Base-by-base conservation (phyloP, 30 jellyfish, hydroid and myxozoan genomes). In the Hydractinia symbiolongicarpus region DNA sequence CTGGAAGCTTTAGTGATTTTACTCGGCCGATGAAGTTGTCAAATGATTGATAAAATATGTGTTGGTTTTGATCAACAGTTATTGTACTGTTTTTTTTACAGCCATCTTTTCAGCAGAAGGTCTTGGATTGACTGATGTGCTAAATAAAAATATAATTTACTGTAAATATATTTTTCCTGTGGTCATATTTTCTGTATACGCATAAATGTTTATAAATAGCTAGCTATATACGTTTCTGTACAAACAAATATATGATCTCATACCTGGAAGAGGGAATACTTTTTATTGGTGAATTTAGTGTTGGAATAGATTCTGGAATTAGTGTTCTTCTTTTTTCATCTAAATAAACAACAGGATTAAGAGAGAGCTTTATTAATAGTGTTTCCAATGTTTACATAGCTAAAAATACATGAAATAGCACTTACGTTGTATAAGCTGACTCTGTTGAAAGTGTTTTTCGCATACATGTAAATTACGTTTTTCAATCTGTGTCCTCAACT, bases 271-370 rank as follows among this genome's bases (percentile, higher is more conserved):
- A 30, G 44, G 74, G 74, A 64, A 64, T 64, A 13, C 74, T 64
- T 13, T 64, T 64, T 6, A n/a, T 64, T 64, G 74, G 17, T 64
- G 4, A 13, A 64, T 64, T 64, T 64, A 64, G 40, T 7, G 19
- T 64, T n/a, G 90, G 90, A 15, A 83, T 72, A 52, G 82, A 61
- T 6, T 81, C 90, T 54, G 90, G 90, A 10, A 66, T 83, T 80
- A 74, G 49, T 72, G 90, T 83, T 40, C 54, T 83, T 74, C 81
- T 71, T 55, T 72, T 73, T 56, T 61, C 83, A 84, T 84, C 88
- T 75, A 61, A 60, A 83, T 64, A 75, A 56, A 19, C 50, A 44
- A 60, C 19, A 58, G 1, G 69, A 0, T 0, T 11, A 11, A 58
- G 19, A 58, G 15, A 58, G 44, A 30, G 44, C 44, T 30, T 58